Evolutionary conservation across 1,140 invertebrate species (phyloP).

Genomic region (Thereuonema tuberculata): DNA sequence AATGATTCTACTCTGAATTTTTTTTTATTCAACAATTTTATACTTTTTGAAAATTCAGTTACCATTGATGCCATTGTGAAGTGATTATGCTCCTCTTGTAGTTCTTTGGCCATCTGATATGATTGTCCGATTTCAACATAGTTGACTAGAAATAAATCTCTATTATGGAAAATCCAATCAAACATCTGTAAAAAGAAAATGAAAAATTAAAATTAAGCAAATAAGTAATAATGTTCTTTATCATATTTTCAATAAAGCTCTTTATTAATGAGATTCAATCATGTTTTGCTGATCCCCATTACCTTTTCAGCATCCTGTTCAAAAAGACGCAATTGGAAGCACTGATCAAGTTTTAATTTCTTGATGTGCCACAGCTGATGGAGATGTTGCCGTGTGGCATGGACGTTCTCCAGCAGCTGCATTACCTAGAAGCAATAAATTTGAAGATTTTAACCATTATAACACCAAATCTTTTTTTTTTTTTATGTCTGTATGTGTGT

Average conservation of each 20-base stretch:
- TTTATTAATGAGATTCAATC: no score
- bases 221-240: neutral
- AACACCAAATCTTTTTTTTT: no score
- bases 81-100: constrained; percentile 90
- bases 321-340: constrained; percentile 84
- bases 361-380: constrained; percentile 88
- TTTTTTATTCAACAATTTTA: no score
- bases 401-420: constrained; percentile 64
- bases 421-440: no score
- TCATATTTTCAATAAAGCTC: neutral
- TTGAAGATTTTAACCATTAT: constrained; percentile 19
- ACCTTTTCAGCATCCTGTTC: constrained; percentile 95
- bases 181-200: constrained; percentile 60
- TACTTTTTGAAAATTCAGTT: no score
- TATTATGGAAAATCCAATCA: constrained; percentile 91
- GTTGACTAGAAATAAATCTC: constrained; percentile 83
- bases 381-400: constrained; percentile 74
- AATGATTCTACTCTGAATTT: no score
- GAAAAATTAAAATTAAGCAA: constrained; percentile 3
- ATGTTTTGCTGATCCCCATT: no score
- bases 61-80: constrained; percentile 86
- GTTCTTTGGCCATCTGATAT: constrained; percentile 75
- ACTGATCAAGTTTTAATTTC: constrained; percentile 84
- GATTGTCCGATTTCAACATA: constrained; percentile 93
- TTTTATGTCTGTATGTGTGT: no score